phyloP scores from a whole-genome alignment of 2,113 vertebrate species.

The Takifugu bimaculatus region DNA sequence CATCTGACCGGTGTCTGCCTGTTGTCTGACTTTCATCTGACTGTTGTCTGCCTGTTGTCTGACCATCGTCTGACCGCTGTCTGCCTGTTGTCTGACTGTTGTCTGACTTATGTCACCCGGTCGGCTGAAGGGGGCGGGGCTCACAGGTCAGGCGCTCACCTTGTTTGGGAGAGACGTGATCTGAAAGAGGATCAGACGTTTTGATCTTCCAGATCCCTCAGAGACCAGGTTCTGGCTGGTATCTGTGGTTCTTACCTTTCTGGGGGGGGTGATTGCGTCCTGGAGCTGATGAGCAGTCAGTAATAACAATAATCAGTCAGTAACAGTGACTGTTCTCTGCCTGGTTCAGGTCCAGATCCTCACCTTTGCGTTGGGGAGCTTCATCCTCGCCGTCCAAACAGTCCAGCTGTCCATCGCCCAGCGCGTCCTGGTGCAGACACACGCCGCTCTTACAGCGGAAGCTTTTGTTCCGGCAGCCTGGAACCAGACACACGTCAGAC shows the following conservation, averaged over 20 bases:
- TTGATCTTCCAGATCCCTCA: too few relatives aligned
- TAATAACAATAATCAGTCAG: too few relatives aligned
- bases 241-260: too few relatives aligned
- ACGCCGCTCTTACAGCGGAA: slow-evolving; percentile 81
- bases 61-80: too few relatives aligned
- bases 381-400: slow-evolving; percentile 90
- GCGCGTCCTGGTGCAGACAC: slow-evolving; percentile 72
- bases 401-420: slow-evolving; percentile 77
- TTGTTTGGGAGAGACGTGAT: slow-evolving; percentile 31
- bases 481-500: slow-evolving; percentile 9
- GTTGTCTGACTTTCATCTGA: too few relatives aligned
- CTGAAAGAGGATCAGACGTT: slow-evolving; percentile 28
- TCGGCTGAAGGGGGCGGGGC: too few relatives aligned
- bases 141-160: slow-evolving; percentile 21
- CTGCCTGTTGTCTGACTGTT: too few relatives aligned
- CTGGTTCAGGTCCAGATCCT: neutral
- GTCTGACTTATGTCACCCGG: too few relatives aligned
- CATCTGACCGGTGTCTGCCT: too few relatives aligned
- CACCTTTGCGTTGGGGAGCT: rapidly evolving
- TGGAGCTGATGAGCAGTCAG: too few relatives aligned
- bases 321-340: neutral
- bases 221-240: too few relatives aligned
- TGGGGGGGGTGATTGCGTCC: too few relatives aligned
- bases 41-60: neutral
- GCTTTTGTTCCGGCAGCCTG: slow-evolving; percentile 73